phyloP scores from a whole-genome alignment of 1,140 invertebrate genomes.

The Drosophila parvula region DNA sequence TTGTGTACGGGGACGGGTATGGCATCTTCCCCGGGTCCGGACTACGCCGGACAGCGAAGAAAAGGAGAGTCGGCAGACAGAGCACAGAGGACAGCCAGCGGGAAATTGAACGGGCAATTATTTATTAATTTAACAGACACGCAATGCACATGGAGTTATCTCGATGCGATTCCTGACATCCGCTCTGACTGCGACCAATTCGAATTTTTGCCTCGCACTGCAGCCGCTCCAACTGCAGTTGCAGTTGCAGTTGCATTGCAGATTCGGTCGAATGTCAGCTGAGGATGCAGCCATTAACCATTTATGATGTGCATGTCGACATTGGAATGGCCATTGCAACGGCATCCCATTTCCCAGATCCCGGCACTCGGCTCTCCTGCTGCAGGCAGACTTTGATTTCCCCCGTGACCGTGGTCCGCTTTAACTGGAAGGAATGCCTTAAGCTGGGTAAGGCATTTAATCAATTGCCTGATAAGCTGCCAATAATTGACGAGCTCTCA shows the following conservation, averaged over 20 bases:
- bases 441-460: conserved; percentile 49
- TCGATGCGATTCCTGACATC: conserved; percentile 55
- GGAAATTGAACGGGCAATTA: conserved; percentile 51
- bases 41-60: conserved; percentile 33
- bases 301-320: conserved; percentile 71
- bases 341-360: conserved; percentile 5
- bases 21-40: neutral
- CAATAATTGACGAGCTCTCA: conserved; percentile 41
- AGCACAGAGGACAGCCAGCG: conserved; percentile 10
- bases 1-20: neutral
- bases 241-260: conserved; percentile 19
- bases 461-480: conserved; percentile 44
- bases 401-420: conserved; percentile 37
- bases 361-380: neutral
- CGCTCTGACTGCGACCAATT: conserved; percentile 57
- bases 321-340: conserved; percentile 34
- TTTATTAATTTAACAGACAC: conserved; percentile 77
- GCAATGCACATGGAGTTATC: conserved; percentile 65
- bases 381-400: conserved; percentile 33
- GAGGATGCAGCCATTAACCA: conserved; percentile 62
- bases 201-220: conserved; percentile 41
- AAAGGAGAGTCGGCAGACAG: conserved; percentile 22
- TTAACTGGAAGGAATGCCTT: conserved; percentile 49
- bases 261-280: conserved; percentile 10
- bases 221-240: conserved; percentile 21